phyloP scores from a whole-genome alignment of 2,888 invertebrate species.

The Thymelicus sylvestris region DNA sequence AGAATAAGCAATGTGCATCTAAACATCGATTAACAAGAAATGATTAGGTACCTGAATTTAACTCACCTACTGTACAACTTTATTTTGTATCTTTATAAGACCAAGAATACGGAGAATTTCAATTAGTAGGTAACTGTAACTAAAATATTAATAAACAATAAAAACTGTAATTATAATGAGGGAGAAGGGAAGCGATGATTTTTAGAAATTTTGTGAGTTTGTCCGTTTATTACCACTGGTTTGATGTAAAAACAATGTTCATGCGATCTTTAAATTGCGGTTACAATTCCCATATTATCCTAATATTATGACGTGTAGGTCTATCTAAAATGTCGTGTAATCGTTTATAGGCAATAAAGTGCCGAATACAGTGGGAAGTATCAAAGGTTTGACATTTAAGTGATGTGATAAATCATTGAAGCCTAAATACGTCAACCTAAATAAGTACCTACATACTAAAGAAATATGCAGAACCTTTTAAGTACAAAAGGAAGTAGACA shows the following conservation, averaged over 20 bases:
- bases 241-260: background rate
- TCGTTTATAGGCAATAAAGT: slow-evolving; percentile 31
- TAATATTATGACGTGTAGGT: no score
- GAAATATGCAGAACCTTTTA: slow-evolving; percentile 47
- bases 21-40: no score
- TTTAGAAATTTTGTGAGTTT: no score
- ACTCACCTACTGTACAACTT: no score
- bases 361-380: slow-evolving; percentile 34
- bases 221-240: no score
- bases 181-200: no score
- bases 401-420: slow-evolving; percentile 67
- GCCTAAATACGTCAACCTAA: slow-evolving; percentile 60
- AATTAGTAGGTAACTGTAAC: no score
- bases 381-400: slow-evolving; percentile 52
- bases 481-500: slow-evolving; percentile 54
- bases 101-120: no score
- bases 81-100: no score
- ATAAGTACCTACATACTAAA: slow-evolving; percentile 52
- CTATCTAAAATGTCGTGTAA: background rate
- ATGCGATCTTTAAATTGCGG: background rate
- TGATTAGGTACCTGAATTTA: no score
- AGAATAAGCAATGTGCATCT: background rate
- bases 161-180: no score
- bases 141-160: no score
- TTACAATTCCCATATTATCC: background rate